Evolutionary conservation across 2,888 invertebrate species (phyloP).

Genomic region (Hemaris fuciformis): DNA sequence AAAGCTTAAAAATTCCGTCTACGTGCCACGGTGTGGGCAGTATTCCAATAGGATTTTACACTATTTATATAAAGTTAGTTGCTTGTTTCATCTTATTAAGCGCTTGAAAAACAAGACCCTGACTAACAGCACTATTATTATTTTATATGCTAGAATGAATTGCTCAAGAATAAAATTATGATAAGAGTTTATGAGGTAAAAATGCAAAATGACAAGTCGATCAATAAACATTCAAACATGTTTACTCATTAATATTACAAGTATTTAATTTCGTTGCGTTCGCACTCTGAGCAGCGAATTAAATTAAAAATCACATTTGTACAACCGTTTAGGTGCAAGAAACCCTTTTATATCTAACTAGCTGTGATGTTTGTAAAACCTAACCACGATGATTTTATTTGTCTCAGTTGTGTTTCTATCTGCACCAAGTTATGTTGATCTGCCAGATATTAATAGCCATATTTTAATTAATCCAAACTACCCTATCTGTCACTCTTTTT

Average conservation of each 20-base stretch:
- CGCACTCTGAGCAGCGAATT: not conserved
- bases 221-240: not conserved
- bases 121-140: not conserved
- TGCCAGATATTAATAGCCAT: no score
- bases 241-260: constrained; percentile 4
- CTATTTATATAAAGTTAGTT: not conserved
- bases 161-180: not conserved
- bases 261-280: not conserved
- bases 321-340: not conserved
- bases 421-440: no score
- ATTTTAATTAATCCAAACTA: no score
- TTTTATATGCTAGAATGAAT: not conserved
- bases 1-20: not conserved
- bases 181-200: not conserved
- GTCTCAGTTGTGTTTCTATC: no score
- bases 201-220: not conserved
- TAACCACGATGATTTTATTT: no score
- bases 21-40: not conserved
- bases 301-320: not conserved
- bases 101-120: not conserved
- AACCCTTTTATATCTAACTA: not conserved
- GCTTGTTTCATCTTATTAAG: not conserved
- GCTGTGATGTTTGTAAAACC: not conserved
- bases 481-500: no score
- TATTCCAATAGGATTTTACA: not conserved